These are phyloP conservation scores for Epistrophe eligans DNA, from an alignment of 2,888 invertebrate genomes.

Conservation along the genomic window DNA sequence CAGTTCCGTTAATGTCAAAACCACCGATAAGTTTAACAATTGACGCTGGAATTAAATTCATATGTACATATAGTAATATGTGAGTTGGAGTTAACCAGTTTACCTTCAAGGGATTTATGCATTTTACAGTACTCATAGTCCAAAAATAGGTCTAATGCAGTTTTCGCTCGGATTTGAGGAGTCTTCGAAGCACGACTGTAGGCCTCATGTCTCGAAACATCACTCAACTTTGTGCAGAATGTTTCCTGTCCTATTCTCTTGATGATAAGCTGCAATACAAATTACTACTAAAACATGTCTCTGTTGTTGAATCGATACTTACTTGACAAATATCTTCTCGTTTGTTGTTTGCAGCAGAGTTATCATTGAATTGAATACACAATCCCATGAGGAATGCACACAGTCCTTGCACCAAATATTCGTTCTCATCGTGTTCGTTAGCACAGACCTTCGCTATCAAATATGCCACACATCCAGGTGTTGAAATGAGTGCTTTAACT, in stretches of 20 bases:
- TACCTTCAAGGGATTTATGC: conserved; percentile 92
- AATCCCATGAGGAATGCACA: conserved; percentile 97
- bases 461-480: conserved; percentile 92
- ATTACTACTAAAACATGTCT: not conserved
- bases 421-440: conserved; percentile 95
- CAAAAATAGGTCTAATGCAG: conserved; percentile 91
- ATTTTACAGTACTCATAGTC: conserved; percentile 98
- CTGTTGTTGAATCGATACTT: not conserved
- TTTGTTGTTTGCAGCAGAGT: conserved; percentile 90
- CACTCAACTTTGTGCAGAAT: conserved; percentile 92
- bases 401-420: conserved; percentile 93
- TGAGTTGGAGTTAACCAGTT: conserved; percentile 46
- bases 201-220: conserved; percentile 94
- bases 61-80: not conserved
- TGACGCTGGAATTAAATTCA: conserved; percentile 81
- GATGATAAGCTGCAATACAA: conserved; percentile 87
- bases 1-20: conserved; percentile 84
- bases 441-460: conserved; percentile 92
- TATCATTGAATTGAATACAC: conserved; percentile 95
- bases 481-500: conserved; percentile 91
- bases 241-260: conserved; percentile 96
- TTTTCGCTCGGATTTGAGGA: conserved; percentile 93
- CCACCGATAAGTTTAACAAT: conserved; percentile 85
- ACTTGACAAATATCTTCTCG: conserved; percentile 89
- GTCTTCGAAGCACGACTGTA: conserved; percentile 97